Base-by-base conservation (phyloP, 1,140 invertebrate genomes). In the Acromyrmex heyeri region DNA sequence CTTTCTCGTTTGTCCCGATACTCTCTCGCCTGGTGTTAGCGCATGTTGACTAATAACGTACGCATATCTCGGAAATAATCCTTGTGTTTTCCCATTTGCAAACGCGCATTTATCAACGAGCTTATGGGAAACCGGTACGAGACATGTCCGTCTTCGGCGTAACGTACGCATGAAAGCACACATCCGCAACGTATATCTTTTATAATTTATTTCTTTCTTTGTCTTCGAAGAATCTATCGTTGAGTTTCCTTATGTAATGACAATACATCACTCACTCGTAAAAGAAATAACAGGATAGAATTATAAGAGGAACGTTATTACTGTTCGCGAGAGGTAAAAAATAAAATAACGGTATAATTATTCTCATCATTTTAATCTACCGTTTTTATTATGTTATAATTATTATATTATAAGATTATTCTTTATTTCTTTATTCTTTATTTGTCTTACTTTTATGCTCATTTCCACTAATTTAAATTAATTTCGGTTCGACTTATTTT, bases 121-220 rank as follows among this genome's bases (percentile, higher is more conserved):
- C 24, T 82, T 73, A 73, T 30, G 38, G n/a, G 64, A 82, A 53
- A 69, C 8, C 38, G 38, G 55, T 18, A 4, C 21, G 14, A 38
- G 30, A 72, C 8, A 44, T 44, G 4, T 30, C n/a, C 27, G 30
- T 24, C 55, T 12, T 12, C 34, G 16, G 16, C 44, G 24, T 24
- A n/a, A 27, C 38, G 21, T 24, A 78, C 44, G 79, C 27, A 70
- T 38, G 81, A 85, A 85, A 67, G 86, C 48, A 44, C n/a, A 21
- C 12, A 38, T 16, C 53, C 27, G 38, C 61, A 44, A 53, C 16
- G 34, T 72, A 70, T 24, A 16, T 16, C 65, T 69, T n/a, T 44
- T 48, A 48, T 21, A 69, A 69, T 85, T 85, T 72, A 48, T 62
- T 48, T 76, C 72, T 67, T n/a, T 67, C n/a, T 50, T 8, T 24